phyloP scores from a whole-genome alignment of 1,140 invertebrate species.

The Scaptomyza hsui region DNA sequence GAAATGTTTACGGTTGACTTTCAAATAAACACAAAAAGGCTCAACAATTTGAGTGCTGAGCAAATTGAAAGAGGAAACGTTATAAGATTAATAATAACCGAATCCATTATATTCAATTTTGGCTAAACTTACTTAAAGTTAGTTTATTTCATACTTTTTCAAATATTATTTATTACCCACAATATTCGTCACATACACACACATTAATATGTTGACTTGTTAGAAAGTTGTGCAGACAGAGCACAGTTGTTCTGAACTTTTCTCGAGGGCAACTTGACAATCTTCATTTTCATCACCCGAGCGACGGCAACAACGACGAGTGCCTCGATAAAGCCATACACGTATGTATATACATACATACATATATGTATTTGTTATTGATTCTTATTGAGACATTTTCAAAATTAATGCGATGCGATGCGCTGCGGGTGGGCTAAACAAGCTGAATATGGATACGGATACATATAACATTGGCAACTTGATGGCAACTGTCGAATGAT shows the following conservation, averaged over 20 bases:
- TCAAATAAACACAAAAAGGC: too few species aligned
- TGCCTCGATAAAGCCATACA: conserved; percentile 59
- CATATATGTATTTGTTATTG: conserved; percentile 62
- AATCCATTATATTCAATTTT: too few species aligned
- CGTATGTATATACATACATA: conserved; percentile 45
- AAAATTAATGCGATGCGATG: conserved; percentile 55
- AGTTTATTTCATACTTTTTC: background rate
- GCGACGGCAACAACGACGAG: background rate
- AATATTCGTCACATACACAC: background rate
- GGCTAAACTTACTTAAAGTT: too few species aligned
- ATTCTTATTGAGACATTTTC: conserved; percentile 77
- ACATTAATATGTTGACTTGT: background rate
- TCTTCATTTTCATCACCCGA: conserved; percentile 11
- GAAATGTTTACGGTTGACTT: too few species aligned
- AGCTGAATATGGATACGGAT: conserved; percentile 14
- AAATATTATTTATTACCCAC: background rate
- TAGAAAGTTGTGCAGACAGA: background rate
- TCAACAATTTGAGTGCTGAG: too few species aligned
- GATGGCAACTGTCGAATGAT: conserved; percentile 55
- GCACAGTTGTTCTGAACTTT: background rate
- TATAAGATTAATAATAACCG: too few species aligned
- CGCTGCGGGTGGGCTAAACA: conserved; percentile 21
- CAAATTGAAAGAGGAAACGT: too few species aligned
- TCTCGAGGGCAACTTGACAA: background rate
- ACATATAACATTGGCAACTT: conserved; percentile 31